These are phyloP conservation scores for Atherix ibis DNA, from an alignment of 2,888 invertebrate genomes.

Conservation along the genomic window DNA sequence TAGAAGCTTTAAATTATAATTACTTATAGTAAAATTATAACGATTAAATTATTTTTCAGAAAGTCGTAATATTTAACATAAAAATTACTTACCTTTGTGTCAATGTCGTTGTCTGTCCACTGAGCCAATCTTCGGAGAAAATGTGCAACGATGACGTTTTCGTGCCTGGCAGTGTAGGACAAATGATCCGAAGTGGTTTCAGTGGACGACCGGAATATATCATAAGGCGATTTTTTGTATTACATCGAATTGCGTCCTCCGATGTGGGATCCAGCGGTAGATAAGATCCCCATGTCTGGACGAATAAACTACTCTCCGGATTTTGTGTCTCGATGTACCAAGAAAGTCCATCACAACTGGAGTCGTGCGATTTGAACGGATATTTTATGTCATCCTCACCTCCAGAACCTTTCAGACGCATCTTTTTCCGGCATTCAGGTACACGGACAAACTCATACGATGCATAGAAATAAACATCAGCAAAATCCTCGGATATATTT, in stretches of 20 bases:
- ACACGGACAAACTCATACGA: constrained; percentile 48
- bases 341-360: constrained; percentile 37
- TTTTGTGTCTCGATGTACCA: constrained; percentile 68
- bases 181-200: constrained; percentile 43
- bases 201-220: constrained; percentile 60
- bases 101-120: constrained; percentile 26
- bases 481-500: constrained; percentile 64
- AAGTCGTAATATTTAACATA: constrained; percentile 6
- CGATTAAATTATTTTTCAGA: too few relatives aligned
- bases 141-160: constrained; percentile 54
- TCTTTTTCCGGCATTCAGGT: constrained; percentile 47
- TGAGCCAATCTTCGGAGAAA: constrained; percentile 63
- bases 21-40: too few relatives aligned
- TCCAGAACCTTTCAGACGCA: constrained; percentile 45
- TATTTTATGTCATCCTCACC: constrained; percentile 49
- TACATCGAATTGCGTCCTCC: constrained; percentile 50
- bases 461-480: constrained; percentile 64
- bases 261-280: constrained; percentile 44
- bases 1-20: too few relatives aligned
- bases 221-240: constrained; percentile 61
- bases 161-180: constrained; percentile 53
- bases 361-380: constrained; percentile 41
- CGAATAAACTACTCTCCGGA: constrained; percentile 62
- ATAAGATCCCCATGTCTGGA: constrained; percentile 70
- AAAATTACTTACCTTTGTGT: constrained; percentile 27